phyloP scores from a whole-genome alignment of 2,113 vertebrate genomes.

The Hippocampus mohnikei region DNA sequence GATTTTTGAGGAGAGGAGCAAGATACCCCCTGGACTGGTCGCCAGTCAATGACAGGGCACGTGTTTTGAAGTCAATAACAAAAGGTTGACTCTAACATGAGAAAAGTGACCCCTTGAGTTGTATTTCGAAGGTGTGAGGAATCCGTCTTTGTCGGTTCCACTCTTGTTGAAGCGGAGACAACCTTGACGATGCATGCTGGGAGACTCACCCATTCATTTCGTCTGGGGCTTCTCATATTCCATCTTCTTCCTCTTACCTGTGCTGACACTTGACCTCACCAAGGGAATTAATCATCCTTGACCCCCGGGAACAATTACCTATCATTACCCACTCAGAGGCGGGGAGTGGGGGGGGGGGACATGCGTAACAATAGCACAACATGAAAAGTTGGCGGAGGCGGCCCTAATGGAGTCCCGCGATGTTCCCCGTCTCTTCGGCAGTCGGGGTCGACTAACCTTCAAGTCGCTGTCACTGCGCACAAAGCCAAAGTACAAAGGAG shows the following conservation, averaged over 20 bases:
- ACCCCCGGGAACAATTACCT: conserved; percentile 75
- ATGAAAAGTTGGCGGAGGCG: conserved; percentile 59
- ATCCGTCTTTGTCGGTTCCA: not conserved
- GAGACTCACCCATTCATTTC: conserved; percentile 9
- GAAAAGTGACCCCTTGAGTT: too few species aligned
- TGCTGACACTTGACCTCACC: conserved; percentile 67
- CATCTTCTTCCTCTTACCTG: conserved; percentile 39
- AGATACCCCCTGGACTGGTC: too few species aligned
- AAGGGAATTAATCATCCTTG: conserved; percentile 78
- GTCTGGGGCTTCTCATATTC: conserved; percentile 35
- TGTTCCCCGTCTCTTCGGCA: conserved; percentile 39
- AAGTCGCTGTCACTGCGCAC: conserved; percentile 54
- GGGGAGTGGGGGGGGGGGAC: conserved; percentile 42
- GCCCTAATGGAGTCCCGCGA: conserved; percentile 50
- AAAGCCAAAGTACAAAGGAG: conserved; percentile 57
- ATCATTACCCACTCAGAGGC: conserved; percentile 64
- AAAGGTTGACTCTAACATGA: too few species aligned
- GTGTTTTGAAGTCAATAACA: too few species aligned
- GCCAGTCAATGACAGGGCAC: too few species aligned
- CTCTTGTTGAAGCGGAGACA: not conserved
- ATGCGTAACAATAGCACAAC: conserved; percentile 58
- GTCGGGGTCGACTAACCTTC: conserved; percentile 55
- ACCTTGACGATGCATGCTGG: conserved; percentile 1
- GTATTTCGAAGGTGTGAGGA: too few species aligned
- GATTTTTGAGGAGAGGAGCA: too few species aligned